A percentile compares a stretch with the other conserved stretches of the same genome.
Conservation (phyloP, 2,113 vertebrate genomes). For the Anhinga anhinga region DNA sequence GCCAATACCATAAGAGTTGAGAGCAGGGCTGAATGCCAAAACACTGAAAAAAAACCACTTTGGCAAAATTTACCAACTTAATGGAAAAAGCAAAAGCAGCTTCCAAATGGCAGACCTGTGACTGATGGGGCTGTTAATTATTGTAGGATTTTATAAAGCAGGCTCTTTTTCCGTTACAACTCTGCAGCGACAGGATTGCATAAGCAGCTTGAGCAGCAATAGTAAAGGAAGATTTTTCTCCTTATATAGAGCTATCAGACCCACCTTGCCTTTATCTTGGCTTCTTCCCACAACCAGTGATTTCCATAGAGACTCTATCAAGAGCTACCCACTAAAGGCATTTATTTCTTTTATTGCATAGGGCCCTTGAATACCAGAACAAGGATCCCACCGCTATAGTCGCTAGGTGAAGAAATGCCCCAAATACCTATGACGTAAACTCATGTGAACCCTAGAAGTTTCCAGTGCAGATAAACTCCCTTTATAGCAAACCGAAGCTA, state of each 20-base stretch:
- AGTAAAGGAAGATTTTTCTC: neutral
- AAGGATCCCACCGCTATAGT: neutral
- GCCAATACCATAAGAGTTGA: neutral
- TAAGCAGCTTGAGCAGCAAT: neutral
- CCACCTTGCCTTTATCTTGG: slow-evolving; percentile 9
- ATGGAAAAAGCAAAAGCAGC: slow-evolving; percentile 66
- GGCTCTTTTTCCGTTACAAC: slow-evolving; percentile 43
- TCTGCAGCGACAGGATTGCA: neutral
- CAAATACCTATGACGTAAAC: neutral
- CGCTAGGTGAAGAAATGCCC: neutral
- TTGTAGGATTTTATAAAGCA: neutral
- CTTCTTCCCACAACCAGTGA: neutral
- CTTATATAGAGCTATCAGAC: slow-evolving; percentile 31
- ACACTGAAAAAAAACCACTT: slow-evolving; percentile 51
- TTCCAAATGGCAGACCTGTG: slow-evolving; percentile 56
- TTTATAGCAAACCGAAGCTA: neutral
- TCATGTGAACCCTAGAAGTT: neutral
- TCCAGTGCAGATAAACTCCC: neutral
- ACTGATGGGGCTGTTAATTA: slow-evolving; percentile 56
- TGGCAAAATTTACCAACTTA: slow-evolving; percentile 59
- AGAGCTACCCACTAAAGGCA: neutral
- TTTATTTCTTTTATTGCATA: neutral
- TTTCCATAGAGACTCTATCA: neutral
- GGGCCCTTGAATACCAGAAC: neutral
- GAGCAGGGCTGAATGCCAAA: neutral